phyloP scores from a whole-genome alignment of 2,113 vertebrate genomes.

The Sander lucioperca region DNA sequence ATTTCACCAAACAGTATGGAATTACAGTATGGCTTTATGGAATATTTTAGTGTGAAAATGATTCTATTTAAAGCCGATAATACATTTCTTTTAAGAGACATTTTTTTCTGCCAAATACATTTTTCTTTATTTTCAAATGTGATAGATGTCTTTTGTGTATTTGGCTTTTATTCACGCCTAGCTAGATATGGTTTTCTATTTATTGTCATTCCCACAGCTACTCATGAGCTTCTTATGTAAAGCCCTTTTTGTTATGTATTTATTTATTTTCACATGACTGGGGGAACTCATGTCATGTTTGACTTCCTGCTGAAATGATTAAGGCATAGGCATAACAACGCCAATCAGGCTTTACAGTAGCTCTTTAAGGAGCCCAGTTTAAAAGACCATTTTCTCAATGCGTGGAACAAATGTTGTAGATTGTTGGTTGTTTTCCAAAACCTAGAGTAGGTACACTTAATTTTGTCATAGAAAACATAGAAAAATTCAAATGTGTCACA shows the following conservation, averaged over 20 bases:
- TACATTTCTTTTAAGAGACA: too few species aligned
- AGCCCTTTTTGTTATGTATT: background rate
- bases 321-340: background rate
- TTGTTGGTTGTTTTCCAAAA: background rate
- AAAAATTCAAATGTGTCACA: background rate
- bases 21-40: background rate
- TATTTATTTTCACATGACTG: background rate
- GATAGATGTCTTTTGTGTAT: background rate
- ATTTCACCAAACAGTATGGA: background rate
- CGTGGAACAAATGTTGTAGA: background rate
- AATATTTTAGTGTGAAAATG: background rate
- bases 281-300: conserved; percentile 9
- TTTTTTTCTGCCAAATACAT: too few species aligned
- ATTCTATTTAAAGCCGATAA: background rate
- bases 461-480: background rate
- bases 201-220: background rate
- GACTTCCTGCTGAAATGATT: conserved; percentile 23
- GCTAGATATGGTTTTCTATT: background rate
- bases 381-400: background rate
- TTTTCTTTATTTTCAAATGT: background rate
- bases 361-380: background rate
- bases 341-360: conserved; percentile 18
- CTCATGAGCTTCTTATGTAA: background rate
- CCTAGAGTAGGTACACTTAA: background rate
- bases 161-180: background rate